Conservation (phyloP, 2,113 vertebrate species). For the Ancistrus triradiatus region DNA sequence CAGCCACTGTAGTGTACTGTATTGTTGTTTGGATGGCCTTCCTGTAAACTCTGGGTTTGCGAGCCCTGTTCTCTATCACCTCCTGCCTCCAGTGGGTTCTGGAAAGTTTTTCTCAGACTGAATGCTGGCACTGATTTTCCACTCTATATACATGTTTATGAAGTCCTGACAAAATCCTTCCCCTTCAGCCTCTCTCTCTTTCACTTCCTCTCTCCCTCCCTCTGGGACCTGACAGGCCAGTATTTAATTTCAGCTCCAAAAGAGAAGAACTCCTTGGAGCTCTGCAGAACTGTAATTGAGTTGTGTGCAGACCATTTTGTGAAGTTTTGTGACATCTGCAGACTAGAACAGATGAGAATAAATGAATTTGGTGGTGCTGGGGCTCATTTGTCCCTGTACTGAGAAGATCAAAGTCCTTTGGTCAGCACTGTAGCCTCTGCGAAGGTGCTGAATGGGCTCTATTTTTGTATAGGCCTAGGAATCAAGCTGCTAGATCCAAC, state of each 20-base stretch:
- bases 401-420: too few relatives aligned
- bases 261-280: conserved; percentile 42
- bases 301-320: conserved; percentile 18
- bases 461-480: neutral
- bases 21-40: conserved; percentile 84
- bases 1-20: conserved; percentile 55
- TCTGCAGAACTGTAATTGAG: conserved; percentile 24
- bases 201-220: conserved; percentile 49
- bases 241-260: conserved; percentile 64
- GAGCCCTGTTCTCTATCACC: conserved; percentile 59
- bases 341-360: neutral
- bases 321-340: conserved; percentile 10
- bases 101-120: conserved; percentile 57
- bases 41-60: conserved; percentile 72
- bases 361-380: neutral
- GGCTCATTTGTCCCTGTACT: too few relatives aligned
- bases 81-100: conserved; percentile 49
- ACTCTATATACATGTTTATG: conserved; percentile 64
- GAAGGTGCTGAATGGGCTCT: neutral
- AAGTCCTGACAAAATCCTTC: conserved; percentile 70
- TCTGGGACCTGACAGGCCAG: conserved; percentile 56
- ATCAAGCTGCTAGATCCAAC: neutral
- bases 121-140: conserved; percentile 53
- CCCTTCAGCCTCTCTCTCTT: conserved; percentile 55
- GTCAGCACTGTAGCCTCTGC: conserved; percentile 1